phyloP scores from a whole-genome alignment of 2,888 invertebrate genomes.

The Epistrophe grossulariae region DNA sequence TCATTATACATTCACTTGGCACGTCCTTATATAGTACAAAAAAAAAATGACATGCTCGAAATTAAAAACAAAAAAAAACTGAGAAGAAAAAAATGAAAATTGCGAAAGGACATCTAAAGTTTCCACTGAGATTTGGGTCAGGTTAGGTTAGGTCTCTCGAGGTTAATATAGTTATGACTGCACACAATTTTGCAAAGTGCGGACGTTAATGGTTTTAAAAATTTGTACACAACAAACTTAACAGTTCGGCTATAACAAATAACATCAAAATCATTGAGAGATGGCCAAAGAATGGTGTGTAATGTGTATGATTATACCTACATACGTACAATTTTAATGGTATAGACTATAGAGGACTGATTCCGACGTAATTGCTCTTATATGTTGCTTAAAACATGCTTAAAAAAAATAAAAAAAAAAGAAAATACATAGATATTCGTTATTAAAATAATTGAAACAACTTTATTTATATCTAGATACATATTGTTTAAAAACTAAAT shows the following conservation, averaged over 20 bases:
- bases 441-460: too few relatives aligned
- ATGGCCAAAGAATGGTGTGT: background rate
- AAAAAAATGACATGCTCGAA: slow-evolving; percentile 61
- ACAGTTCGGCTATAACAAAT: slow-evolving; percentile 32
- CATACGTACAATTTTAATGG: too few relatives aligned
- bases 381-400: too few relatives aligned
- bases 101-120: slow-evolving; percentile 60
- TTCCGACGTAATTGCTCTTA: too few relatives aligned
- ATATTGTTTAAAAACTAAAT: too few relatives aligned
- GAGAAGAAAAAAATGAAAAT: slow-evolving; percentile 45
- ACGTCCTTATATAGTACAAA: slow-evolving; percentile 52
- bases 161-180: slow-evolving; percentile 73
- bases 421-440: too few relatives aligned
- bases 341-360: too few relatives aligned
- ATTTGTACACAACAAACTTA: slow-evolving; percentile 49
- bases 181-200: slow-evolving; percentile 72
- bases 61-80: slow-evolving; percentile 45
- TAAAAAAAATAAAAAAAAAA: too few relatives aligned
- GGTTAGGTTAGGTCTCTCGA: slow-evolving; percentile 73
- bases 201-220: slow-evolving; percentile 67
- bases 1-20: slow-evolving; percentile 73
- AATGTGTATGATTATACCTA: too few relatives aligned
- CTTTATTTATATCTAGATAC: too few relatives aligned
- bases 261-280: slow-evolving; percentile 31
- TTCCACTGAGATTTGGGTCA: slow-evolving; percentile 68